Base-by-base conservation (phyloP, 1,140 invertebrate species). In the Hetaerina americana region DNA sequence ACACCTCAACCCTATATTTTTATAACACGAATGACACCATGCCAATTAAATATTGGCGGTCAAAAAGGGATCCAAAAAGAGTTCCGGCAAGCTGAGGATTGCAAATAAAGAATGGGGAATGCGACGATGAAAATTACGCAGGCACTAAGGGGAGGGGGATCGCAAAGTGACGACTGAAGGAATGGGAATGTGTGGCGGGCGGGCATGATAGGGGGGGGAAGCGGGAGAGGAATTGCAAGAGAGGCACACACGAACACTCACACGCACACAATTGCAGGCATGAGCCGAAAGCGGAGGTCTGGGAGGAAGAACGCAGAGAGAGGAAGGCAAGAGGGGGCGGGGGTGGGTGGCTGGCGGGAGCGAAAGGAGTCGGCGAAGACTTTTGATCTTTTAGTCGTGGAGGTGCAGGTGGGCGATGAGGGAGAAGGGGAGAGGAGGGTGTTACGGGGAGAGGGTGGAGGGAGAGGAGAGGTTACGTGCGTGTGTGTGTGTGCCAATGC, bases 231-330 rank as follows among this genome's bases (percentile, higher is more conserved):
- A 40, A 40, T 8, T 6, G 31, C 6, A 40, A 18, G 31, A 40
- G 18, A 40, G 31, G 18, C 6, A 40, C 6, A 40, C 6, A 40
- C 6, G 18, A 18, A 40, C 6, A 40, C 6, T 40, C 6, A 40
- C 6, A 18, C 6, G 31, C 31, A 18, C 6, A 40, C 18, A 40
- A 40, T 6, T n/a, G 18, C 18, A 40, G 22, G 22, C 25, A 27
- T 69, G 68, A 5, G 10, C 5, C 73, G 75, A 73, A 74, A 18
- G n/a, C n/a, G n/a, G n/a, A n/a, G n/a, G n/a, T n/a, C n/a, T n/a
- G n/a, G n/a, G n/a, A n/a, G 29, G 31, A 71, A 28, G 31, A 26
- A 40, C 25, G 27, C 12, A 66, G 70, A 40, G 57, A 71, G 26
- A 66, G 49, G 31, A 40, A 40, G 18, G 6, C 31, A 40, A 40